Percentiles rank a stretch among this genome's conserved stretches.
phyloP scores from a whole-genome alignment of 2,888 invertebrate genomes.

The Chymomyza procnemis region DNA sequence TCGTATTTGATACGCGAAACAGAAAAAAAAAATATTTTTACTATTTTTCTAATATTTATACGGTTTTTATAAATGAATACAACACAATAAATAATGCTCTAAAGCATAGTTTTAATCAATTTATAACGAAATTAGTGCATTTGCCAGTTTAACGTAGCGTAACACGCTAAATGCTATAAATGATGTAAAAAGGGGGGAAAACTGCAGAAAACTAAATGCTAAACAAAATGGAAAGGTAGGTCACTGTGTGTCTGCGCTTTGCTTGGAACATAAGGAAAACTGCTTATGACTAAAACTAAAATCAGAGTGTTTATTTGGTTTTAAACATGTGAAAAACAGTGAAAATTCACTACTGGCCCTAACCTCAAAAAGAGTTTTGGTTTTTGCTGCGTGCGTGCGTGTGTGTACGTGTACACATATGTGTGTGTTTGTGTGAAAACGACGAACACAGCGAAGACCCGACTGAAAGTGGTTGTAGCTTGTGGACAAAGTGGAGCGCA shows the following conservation, averaged over 20 bases:
- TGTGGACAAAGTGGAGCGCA: slow-evolving; percentile 33
- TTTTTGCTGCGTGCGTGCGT: slow-evolving; percentile 43
- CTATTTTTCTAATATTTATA: slow-evolving; percentile 61
- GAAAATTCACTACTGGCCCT: slow-evolving; percentile 58
- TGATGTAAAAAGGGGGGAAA: slow-evolving; percentile 59
- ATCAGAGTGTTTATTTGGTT: slow-evolving; percentile 33
- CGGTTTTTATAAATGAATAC: slow-evolving; percentile 62
- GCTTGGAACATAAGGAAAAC: slow-evolving; percentile 48
- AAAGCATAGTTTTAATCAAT: slow-evolving; percentile 42
- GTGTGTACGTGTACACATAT: slow-evolving; percentile 28
- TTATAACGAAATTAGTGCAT: slow-evolving; percentile 40
- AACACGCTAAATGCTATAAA: slow-evolving; percentile 51
- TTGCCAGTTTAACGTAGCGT: slow-evolving; percentile 41
- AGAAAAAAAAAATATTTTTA: slow-evolving; percentile 64
- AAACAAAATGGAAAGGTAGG: slow-evolving; percentile 77
- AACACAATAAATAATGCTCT: slow-evolving; percentile 55
- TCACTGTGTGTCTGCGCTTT: slow-evolving; percentile 68
- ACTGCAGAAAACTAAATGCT: slow-evolving; percentile 51
- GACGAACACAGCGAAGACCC: slow-evolving; percentile 36
- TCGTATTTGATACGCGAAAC: slow-evolving; percentile 68
- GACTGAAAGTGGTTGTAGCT: slow-evolving; percentile 65
- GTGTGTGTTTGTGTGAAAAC: slow-evolving; percentile 44
- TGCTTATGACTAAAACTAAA: slow-evolving; percentile 36
- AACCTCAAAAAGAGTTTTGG: slow-evolving; percentile 70
- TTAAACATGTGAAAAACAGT: slow-evolving; percentile 56